Base-by-base conservation (phyloP, 1,140 invertebrate genomes). In the Drosophila novamexicana region DNA sequence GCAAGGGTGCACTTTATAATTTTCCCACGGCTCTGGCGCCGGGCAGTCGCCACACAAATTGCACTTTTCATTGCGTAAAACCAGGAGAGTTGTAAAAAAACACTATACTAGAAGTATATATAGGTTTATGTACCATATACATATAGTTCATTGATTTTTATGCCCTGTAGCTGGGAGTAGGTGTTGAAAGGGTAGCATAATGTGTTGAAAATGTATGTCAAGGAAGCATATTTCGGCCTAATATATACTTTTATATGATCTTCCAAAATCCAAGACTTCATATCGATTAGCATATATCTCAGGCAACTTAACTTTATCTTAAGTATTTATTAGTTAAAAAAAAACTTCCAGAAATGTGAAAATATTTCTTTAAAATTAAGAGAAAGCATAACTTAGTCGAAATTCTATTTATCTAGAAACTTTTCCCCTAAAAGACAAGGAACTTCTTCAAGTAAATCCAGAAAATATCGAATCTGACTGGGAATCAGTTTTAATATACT, bases 91-190 rank as follows among this genome's bases (percentile, higher is more conserved):
- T 53, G 16, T 58, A 75, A 77, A 62, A 42, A 66, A 65, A 79
- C 61, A 71, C 36, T 61, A 36, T 14, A n/a, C 53, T 22, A 29
- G 12, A n/a, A 53, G 58, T 52, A 56, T 16, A 45, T 54, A n/a
- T 34, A 40, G 42, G 42, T 37, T 64, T 18, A 39, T 34, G 34
- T 9, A 66, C 7, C n/a, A 44, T 36, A 58, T 66, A 53, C 45
- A 45, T 54, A 68, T 62, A 32, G n/a, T 45, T 74, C 49, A 88
- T 86, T 77, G 82, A 86, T 81, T 86, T 85, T 79, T 77, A 45
- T 64, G 18, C 36, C 53, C 62, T 52, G 12, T 2, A 3, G 6
- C 9, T 9, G 34, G 2, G 10, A n/a, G 49, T 6, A 12, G 29
- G 1, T 7, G 36, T 3, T 12, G 7, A 8, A 34, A 22, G 52